These are phyloP conservation scores for Pao palembangensis DNA, from an alignment of 2,113 vertebrate genomes.

Conservation along the genomic window DNA sequence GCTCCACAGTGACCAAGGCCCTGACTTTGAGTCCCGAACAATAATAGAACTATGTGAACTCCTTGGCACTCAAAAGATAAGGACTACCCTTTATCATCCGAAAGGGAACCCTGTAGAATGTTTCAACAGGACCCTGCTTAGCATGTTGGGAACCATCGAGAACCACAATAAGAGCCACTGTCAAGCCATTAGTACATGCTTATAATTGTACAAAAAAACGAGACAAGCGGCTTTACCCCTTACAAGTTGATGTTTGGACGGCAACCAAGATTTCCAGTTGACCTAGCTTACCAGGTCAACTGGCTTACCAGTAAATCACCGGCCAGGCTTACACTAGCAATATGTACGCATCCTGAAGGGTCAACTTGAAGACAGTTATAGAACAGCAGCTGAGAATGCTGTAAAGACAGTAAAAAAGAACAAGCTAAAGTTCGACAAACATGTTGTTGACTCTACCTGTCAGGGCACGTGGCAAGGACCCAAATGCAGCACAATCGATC, in stretches of 20 bases:
- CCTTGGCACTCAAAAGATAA: too few relatives aligned
- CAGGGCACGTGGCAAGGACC: too few relatives aligned
- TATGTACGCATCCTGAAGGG: not conserved
- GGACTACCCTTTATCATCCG: too few relatives aligned
- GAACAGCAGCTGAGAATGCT: not conserved
- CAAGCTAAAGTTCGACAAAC: not conserved
- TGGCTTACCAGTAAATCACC: not conserved
- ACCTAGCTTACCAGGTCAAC: not conserved
- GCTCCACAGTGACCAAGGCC: too few relatives aligned
- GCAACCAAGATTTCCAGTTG: not conserved
- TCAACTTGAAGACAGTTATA: not conserved
- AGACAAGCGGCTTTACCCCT: not conserved
- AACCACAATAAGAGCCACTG: not conserved
- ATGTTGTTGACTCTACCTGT: not conserved
- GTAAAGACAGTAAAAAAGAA: not conserved
- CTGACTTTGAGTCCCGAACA: too few relatives aligned
- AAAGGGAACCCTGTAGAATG: too few relatives aligned
- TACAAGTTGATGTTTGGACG: slow-evolving; percentile 8
- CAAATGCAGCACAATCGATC: too few relatives aligned
- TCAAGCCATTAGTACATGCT: not conserved
- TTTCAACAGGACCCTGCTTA: not conserved
- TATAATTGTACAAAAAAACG: slow-evolving; percentile 17
- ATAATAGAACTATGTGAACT: too few relatives aligned
- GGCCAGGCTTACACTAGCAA: not conserved
- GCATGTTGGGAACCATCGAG: not conserved